Conservation (phyloP, 1,140 invertebrate species). For the Triops longicaudatus region DNA sequence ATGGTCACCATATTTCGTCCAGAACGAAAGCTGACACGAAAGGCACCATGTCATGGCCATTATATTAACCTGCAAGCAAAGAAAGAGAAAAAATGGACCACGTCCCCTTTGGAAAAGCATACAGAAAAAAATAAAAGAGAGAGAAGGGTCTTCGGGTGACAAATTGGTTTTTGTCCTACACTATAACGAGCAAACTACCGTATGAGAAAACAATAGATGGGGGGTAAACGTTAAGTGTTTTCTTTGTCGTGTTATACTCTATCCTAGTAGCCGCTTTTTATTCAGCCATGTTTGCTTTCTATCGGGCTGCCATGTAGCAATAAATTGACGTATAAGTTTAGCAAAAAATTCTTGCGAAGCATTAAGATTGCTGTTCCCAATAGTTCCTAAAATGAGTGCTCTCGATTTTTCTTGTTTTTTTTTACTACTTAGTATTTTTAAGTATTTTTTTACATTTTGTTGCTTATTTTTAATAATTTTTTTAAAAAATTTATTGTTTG, state of each 20-base stretch:
- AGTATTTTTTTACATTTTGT: too few species aligned
- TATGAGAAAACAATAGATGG: not conserved
- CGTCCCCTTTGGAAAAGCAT: not conserved
- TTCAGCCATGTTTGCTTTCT: too few species aligned
- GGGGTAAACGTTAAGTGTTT: not conserved
- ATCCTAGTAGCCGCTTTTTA: not conserved
- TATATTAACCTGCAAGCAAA: not conserved
- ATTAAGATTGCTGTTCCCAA: too few species aligned
- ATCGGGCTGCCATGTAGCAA: too few species aligned
- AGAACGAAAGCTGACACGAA: slow-evolving; percentile 11
- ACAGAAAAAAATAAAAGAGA: not conserved
- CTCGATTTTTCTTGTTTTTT: too few species aligned
- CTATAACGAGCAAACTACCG: not conserved
- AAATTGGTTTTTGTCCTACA: slow-evolving; percentile 2
- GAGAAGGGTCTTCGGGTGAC: not conserved
- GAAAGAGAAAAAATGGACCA: not conserved
- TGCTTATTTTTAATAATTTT: too few species aligned
- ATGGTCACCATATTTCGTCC: not conserved
- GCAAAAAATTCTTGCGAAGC: not conserved
- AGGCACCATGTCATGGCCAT: slow-evolving; percentile 1
- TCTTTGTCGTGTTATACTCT: not conserved
- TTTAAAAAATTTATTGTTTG: too few species aligned
- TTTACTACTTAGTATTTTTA: too few species aligned
- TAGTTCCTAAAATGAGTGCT: too few species aligned
- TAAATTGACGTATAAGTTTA: not conserved